Evolutionary conservation across 2,888 invertebrate species (phyloP), one percentile per base, ranked within the genome.

Genomic region (Drosophila antonietae): DNA sequence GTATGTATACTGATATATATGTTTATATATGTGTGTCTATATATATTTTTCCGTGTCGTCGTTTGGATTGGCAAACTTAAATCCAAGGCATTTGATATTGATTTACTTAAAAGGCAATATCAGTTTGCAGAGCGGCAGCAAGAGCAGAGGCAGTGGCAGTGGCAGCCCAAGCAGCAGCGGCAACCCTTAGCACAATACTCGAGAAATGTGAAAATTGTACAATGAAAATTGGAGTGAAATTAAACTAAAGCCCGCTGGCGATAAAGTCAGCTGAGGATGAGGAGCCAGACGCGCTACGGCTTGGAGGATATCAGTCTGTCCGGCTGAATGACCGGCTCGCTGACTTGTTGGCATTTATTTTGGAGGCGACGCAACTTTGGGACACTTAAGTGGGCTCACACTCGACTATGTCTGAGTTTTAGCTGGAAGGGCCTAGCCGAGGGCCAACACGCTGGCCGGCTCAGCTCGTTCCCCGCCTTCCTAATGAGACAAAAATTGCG

Each of bases 401-500:
- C 71, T 67, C 59, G 68, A 67, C 66, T 55, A 39, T 77, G 83
- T 78, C 73, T 75, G 70, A 64, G 33, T 47, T 23, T 51, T 39
- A 47, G 63, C 44, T 57, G 28, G 10, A n/a, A 14, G 53, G 39
- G 39, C 15, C 20, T 52, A 3, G 2, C 20, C 20, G 46, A 2
- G 6, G 41, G 63, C 68, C 77, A 60, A 37, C 18, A 39, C 10
- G 9, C 53, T 1, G 56, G 55, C 67, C 64, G 28, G 28, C 58
- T 31, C 20, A 41, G 28, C 7, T 41, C 28, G 55, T 4, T n/a
- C 47, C 52, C 71, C 64, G 75, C 75, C 81, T 65, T 81, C 65
- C 74, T 86, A 86, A 88, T 86, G 87, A 86, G 84, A 79, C 84
- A 80, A 87, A 87, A 85, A 89, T 88, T 88, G 88, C 89, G 89